Evolutionary conservation across 1,140 invertebrate genomes (phyloP), one percentile per base, ranked within the genome.

Genomic region (Brachionus sp.): DNA sequence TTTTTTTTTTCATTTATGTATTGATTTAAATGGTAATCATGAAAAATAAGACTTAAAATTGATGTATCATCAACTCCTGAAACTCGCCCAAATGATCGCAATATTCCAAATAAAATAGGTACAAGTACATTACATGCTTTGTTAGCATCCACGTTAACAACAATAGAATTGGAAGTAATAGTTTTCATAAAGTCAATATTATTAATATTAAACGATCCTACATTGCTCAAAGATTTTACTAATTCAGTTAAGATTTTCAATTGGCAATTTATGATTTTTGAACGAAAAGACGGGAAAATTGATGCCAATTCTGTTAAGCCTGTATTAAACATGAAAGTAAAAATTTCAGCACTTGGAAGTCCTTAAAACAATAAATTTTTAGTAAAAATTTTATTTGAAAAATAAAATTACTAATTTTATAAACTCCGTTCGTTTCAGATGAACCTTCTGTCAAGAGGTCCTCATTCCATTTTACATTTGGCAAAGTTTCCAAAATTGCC

Each of bases 241-340:
- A 87, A 80, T 25, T 85, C 78, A 42, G 84, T 16, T 6, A 86
- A 53, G 23, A 87, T 73, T 25, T 84, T 66, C 29, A 87, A 57
- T 68, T 87, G 87, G n/a, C 78, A 83, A 9, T 82, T 73, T 3
- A 87, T 64, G 25, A 88, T 87, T 25, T 83, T 66, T 37, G 86
- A 78, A 0, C 86, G 82, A 19, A 77, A 53, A 19, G 84, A 82
- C n/a, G 84, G 85, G 42, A 83, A 85, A 25, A 86, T 84, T n/a
- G 84, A 85, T n/a, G 86, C 87, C 16, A 88, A 73, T 70, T 87
- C 87, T 19, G 85, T 86, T 1, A 87, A 83, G 16, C 84, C 82
- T 6, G 87, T 87, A 64, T 87, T 87, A 57, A 88, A 86, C 50
- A 86, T 86, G 57, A 87, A 87, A 4, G 84, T 83, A 57, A 87